These are phyloP conservation scores for Drosophila mulleri DNA, from an alignment of 2,888 invertebrate genomes.

Conservation along the genomic window DNA sequence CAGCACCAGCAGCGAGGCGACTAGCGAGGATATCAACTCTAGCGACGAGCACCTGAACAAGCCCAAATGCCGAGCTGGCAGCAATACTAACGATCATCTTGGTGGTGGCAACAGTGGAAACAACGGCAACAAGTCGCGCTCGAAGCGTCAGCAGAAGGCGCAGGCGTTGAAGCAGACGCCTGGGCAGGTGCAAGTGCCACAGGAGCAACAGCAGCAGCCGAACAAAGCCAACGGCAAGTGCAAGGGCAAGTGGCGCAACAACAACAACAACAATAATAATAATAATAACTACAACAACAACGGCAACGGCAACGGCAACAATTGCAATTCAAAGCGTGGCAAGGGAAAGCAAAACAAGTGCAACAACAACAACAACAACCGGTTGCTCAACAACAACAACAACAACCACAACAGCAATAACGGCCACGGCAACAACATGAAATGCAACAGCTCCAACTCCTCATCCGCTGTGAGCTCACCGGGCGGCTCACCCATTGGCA, in stretches of 20 bases:
- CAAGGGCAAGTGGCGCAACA: slow-evolving; percentile 50
- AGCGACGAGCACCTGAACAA: slow-evolving; percentile 76
- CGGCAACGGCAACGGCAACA: slow-evolving; percentile 22
- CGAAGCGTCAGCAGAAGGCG: slow-evolving; percentile 59
- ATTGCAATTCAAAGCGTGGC: slow-evolving; percentile 18
- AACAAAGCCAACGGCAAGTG: slow-evolving; percentile 29
- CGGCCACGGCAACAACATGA: slow-evolving; percentile 18
- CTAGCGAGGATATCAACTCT: slow-evolving; percentile 78
- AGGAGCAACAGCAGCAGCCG: not conserved
- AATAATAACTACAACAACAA: slow-evolving; percentile 10
- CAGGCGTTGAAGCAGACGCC: slow-evolving; percentile 14
- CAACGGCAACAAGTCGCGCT: slow-evolving; percentile 46
- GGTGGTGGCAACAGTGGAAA: slow-evolving; percentile 11
- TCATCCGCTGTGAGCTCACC: slow-evolving; percentile 78
- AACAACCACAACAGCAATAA: slow-evolving; percentile 12
- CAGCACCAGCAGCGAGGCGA: slow-evolving; percentile 80
- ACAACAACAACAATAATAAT: slow-evolving; percentile 10
- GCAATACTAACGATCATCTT: not conserved
- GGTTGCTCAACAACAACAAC: slow-evolving; percentile 14
- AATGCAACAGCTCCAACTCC: slow-evolving; percentile 21
- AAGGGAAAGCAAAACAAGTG: slow-evolving; percentile 14
- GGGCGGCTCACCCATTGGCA: slow-evolving; percentile 73
- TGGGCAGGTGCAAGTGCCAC: not conserved
- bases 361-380: slow-evolving; percentile 5
- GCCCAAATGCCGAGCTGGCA: slow-evolving; percentile 19